Conservation (phyloP, 2,888 invertebrate genomes). For the Blomia tropicalis region DNA sequence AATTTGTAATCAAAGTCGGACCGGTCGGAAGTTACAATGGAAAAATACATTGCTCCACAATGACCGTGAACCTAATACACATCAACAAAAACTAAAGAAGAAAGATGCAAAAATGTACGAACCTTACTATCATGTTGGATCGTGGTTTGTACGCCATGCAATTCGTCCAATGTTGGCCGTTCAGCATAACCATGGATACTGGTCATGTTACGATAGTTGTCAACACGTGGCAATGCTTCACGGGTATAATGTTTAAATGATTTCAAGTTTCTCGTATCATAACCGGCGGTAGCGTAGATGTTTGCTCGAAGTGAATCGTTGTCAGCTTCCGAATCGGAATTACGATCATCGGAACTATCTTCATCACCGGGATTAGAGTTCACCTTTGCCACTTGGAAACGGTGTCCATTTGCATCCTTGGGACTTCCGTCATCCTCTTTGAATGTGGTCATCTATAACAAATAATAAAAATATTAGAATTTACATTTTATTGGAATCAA, state of each 20-base stretch:
- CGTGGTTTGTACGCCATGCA: slow-evolving; percentile 34
- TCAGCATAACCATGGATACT: slow-evolving; percentile 33
- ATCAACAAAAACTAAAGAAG: too few species aligned
- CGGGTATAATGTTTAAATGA: slow-evolving; percentile 35
- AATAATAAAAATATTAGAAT: background rate
- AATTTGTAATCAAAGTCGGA: too few species aligned
- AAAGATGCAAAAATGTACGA: too few species aligned
- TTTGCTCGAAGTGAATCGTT: slow-evolving; percentile 23
- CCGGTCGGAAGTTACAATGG: background rate
- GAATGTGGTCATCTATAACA: background rate
- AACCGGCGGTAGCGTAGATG: slow-evolving; percentile 28
- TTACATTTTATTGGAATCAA: background rate
- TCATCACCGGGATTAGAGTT: slow-evolving; percentile 20
- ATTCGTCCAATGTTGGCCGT: slow-evolving; percentile 37
- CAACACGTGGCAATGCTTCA: slow-evolving; percentile 39
- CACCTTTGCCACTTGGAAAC: slow-evolving; percentile 33
- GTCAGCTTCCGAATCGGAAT: background rate
- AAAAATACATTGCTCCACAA: background rate
- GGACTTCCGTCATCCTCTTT: background rate
- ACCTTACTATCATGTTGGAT: slow-evolving; percentile 15
- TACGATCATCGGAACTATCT: slow-evolving; percentile 19
- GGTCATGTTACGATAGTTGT: slow-evolving; percentile 40
- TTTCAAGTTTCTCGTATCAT: slow-evolving; percentile 33
- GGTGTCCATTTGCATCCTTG: slow-evolving; percentile 19
- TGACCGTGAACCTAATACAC: too few species aligned